Conservation (phyloP, 2,888 invertebrate genomes). For the Ashinkailepas kermadecensis region DNA sequence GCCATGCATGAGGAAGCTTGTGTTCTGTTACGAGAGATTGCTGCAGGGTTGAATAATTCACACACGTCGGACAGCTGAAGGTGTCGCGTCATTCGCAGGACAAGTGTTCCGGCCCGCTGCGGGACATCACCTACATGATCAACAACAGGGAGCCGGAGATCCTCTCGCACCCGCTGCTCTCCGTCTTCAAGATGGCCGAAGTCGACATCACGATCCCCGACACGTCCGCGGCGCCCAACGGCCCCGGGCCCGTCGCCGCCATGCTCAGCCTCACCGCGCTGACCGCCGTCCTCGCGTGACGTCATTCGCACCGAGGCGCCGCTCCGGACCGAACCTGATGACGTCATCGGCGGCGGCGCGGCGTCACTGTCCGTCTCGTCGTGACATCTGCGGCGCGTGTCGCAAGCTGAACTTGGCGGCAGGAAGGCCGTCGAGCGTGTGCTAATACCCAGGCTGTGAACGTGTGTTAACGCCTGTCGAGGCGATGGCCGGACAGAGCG, state of each 20-base stretch:
- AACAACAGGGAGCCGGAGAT: constrained; percentile 77
- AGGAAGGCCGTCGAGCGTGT: too few relatives aligned
- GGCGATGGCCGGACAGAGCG: too few relatives aligned
- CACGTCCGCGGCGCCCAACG: constrained; percentile 25
- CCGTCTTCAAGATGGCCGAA: constrained; percentile 87
- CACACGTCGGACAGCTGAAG: background rate
- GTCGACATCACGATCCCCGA: constrained; percentile 77
- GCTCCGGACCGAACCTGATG: background rate
- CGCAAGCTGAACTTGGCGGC: too few relatives aligned
- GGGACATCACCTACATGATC: constrained; percentile 72
- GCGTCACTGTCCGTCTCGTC: too few relatives aligned
- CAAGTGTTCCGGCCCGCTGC: constrained; percentile 72
- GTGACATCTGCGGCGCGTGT: too few relatives aligned
- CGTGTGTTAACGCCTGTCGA: too few relatives aligned
- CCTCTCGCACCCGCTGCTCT: constrained; percentile 74
- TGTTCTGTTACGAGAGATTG: too few relatives aligned
- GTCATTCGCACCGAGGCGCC: background rate
- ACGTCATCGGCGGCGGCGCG: too few relatives aligned
- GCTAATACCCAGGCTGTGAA: too few relatives aligned
- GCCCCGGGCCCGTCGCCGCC: background rate
- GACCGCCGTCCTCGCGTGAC: background rate
- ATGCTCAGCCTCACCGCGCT: background rate
- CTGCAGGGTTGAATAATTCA: too few relatives aligned
- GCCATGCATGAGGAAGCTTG: too few relatives aligned
- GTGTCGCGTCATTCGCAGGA: constrained; percentile 51